Conservation (phyloP, 1,140 invertebrate genomes). For the Acromyrmex heyeri region DNA sequence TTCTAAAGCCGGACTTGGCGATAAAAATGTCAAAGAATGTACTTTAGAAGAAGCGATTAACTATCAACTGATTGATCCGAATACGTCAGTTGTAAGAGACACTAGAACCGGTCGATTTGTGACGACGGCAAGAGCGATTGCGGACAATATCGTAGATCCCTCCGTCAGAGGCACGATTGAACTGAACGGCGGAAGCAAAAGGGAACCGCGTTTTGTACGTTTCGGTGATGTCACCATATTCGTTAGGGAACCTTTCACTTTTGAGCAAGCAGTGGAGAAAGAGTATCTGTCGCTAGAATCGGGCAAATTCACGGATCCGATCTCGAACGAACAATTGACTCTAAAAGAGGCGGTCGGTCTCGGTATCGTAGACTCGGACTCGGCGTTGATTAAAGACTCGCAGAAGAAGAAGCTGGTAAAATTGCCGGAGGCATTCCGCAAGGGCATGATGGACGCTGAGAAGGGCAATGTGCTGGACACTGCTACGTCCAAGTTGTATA, state of each 20-base stretch:
- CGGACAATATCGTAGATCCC: constrained; percentile 91
- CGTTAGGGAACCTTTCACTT: constrained; percentile 90
- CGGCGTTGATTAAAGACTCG: constrained; percentile 95
- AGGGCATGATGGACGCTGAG: constrained; percentile 95
- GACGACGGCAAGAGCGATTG: constrained; percentile 90
- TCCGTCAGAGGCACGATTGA: constrained; percentile 90
- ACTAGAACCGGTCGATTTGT: constrained; percentile 91
- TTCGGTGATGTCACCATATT: constrained; percentile 92
- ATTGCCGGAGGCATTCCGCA: constrained; percentile 94
- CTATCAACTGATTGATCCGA: constrained; percentile 92
- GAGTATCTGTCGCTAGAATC: constrained; percentile 90
- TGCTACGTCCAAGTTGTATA: constrained; percentile 92
- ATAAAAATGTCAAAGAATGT: constrained; percentile 87
- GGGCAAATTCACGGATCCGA: constrained; percentile 92
- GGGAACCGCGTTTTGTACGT: constrained; percentile 88
- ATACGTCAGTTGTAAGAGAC: constrained; percentile 92
- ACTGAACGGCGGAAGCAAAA: constrained; percentile 87
- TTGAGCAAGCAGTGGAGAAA: constrained; percentile 92
- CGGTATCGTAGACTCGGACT: constrained; percentile 95
- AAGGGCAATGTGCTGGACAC: constrained; percentile 94
- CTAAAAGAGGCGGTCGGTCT: constrained; percentile 94
- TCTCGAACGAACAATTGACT: constrained; percentile 90
- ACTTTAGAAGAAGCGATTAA: constrained; percentile 93
- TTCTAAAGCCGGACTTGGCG: constrained; percentile 35
- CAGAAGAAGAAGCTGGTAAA: constrained; percentile 93